Conservation (phyloP, 2,797 vertebrate genomes). For the Myotis findleyi region DNA sequence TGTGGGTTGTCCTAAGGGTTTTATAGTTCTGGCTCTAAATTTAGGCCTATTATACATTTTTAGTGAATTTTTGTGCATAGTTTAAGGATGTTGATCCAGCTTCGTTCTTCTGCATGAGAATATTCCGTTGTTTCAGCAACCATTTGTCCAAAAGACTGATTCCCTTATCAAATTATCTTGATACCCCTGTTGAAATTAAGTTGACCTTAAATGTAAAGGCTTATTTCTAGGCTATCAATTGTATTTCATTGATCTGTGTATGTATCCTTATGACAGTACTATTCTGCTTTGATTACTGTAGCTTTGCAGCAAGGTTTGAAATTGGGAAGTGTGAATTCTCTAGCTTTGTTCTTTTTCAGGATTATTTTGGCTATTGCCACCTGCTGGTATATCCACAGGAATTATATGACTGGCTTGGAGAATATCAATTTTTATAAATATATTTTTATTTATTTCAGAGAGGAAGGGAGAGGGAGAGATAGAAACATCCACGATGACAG, state of each 20-base stretch:
- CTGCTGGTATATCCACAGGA: neutral
- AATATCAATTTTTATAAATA: neutral
- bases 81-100: neutral
- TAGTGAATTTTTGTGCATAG: neutral
- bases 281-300: neutral
- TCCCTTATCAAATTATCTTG: neutral
- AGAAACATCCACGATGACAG: no score
- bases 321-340: neutral
- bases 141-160: neutral
- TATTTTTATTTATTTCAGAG: no score
- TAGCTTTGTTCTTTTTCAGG: neutral
- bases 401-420: neutral
- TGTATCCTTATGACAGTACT: neutral
- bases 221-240: neutral
- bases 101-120: neutral
- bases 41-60: neutral
- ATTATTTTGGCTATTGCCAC: neutral
- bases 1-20: neutral
- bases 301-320: conserved; percentile 17
- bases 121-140: neutral
- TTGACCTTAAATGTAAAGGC: neutral
- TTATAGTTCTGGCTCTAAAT: neutral
- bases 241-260: neutral
- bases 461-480: no score
- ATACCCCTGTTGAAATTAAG: neutral